Conservation (phyloP, 2,888 invertebrate genomes). For the Drosophila subquinaria region DNA sequence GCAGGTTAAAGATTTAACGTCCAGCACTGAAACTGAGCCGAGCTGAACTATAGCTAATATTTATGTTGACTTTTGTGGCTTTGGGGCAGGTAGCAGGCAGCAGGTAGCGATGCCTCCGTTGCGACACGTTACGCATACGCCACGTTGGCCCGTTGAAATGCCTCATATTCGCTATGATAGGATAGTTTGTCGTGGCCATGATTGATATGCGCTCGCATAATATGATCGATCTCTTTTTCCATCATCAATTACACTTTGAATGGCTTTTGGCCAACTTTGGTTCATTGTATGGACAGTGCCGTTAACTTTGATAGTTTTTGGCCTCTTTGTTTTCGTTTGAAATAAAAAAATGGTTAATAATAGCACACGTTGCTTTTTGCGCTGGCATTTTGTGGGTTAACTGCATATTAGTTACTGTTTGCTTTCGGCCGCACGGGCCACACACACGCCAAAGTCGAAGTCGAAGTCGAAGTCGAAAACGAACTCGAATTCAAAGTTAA, state of each 20-base stretch:
- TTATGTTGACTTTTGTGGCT: conserved; percentile 61
- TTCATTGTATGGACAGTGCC: conserved; percentile 60
- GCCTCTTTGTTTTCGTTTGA: conserved; percentile 10
- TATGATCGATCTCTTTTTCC: conserved; percentile 80
- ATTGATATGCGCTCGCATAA: conserved; percentile 80
- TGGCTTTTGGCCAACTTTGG: conserved; percentile 61
- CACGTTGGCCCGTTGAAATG: conserved; percentile 44
- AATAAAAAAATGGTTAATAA: conserved; percentile 59
- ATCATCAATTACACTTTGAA: conserved; percentile 79
- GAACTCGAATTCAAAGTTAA: neutral
- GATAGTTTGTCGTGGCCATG: conserved; percentile 77
- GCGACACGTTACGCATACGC: conserved; percentile 79
- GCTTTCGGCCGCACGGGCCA: conserved; percentile 55
- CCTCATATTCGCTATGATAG: conserved; percentile 7
- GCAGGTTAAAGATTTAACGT: conserved; percentile 40
- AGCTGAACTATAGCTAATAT: conserved; percentile 54
- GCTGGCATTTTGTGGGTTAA: conserved; percentile 78
- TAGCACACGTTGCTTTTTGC: conserved; percentile 65
- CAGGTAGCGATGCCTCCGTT: conserved; percentile 57
- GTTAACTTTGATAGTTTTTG: conserved; percentile 44
- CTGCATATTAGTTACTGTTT: conserved; percentile 76
- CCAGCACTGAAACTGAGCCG: conserved; percentile 14
- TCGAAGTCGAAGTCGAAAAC: neutral
- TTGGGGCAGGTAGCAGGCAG: conserved; percentile 54
- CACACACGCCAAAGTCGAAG: conserved; percentile 51